phyloP scores from a whole-genome alignment of 2,888 invertebrate genomes.

The Hylaea fasciaria region DNA sequence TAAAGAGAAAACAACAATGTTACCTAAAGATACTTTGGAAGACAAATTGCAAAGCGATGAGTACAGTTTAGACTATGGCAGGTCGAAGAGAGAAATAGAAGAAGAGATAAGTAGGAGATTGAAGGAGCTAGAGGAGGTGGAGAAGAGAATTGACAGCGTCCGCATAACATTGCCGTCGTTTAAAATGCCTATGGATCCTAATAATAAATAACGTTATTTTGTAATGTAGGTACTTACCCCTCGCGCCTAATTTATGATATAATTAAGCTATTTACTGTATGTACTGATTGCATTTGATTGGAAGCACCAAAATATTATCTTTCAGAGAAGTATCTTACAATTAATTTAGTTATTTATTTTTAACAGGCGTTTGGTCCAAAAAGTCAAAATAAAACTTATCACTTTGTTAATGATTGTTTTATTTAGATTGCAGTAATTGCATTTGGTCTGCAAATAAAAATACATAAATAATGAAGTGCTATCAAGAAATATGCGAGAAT shows the following conservation, averaged over 20 bases:
- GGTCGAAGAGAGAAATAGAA: constrained; percentile 38
- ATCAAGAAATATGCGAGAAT: constrained; percentile 12
- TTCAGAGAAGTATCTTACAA: background rate
- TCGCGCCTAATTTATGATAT: constrained; percentile 20
- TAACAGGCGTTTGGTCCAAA: too few relatives aligned
- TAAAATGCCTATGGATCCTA: background rate
- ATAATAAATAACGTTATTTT: constrained; percentile 17
- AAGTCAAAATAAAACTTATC: too few relatives aligned
- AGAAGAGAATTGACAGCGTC: constrained; percentile 51
- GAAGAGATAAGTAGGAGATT: constrained; percentile 46
- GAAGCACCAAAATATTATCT: too few relatives aligned
- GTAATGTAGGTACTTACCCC: constrained; percentile 27
- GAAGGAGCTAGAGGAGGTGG: constrained; percentile 54
- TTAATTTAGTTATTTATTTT: background rate
- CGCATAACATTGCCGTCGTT: constrained; percentile 33
- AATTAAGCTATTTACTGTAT: constrained; percentile 21
- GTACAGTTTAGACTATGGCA: constrained; percentile 6
- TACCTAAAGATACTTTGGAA: constrained; percentile 9
- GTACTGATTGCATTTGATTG: background rate
- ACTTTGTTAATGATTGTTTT: background rate
- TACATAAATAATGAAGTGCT: background rate
- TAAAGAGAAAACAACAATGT: background rate
- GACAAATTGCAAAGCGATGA: constrained; percentile 10
- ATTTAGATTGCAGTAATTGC: background rate
- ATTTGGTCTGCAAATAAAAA: too few relatives aligned